These are phyloP conservation scores for Margarornis squamiger DNA, from an alignment of 2,797 vertebrate species.

Conservation along the genomic window DNA sequence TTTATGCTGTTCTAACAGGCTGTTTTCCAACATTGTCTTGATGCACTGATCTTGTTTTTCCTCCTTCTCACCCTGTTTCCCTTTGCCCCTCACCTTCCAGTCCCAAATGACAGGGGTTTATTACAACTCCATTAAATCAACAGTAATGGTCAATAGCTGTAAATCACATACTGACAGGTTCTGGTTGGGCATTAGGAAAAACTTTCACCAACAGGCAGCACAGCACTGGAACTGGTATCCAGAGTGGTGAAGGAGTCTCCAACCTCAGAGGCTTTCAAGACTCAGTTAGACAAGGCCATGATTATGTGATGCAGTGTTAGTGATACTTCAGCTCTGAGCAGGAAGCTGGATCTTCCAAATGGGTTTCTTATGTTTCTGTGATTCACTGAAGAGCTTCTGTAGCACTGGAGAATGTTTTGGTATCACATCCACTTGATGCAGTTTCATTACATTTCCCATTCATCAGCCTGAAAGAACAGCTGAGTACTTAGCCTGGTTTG, in stretches of 20 bases:
- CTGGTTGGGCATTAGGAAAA: not conserved
- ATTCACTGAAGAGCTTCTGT: not conserved
- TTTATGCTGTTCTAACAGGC: not conserved
- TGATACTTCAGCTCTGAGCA: not conserved
- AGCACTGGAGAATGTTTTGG: fast-evolving
- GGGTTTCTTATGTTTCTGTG: not conserved
- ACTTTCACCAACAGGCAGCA: not conserved
- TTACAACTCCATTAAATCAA: not conserved
- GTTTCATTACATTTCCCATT: not conserved
- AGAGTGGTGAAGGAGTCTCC: not conserved
- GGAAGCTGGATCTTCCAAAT: not conserved
- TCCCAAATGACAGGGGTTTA: not conserved
- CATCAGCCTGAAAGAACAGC: not conserved
- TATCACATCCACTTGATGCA: not conserved
- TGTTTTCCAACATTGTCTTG: not conserved
- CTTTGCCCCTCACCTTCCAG: not conserved
- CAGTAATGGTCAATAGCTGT: not conserved
- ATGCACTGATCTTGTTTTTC: not conserved
- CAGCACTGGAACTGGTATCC: not conserved
- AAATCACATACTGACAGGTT: not conserved
- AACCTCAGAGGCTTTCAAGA: not conserved
- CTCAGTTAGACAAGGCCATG: not conserved
- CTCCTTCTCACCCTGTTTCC: not conserved
- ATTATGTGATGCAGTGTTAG: not conserved
- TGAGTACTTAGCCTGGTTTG: not conserved